Evolutionary conservation across 1,140 invertebrate genomes (phyloP).

Genomic region (Trachymyrmex cornetzi): DNA sequence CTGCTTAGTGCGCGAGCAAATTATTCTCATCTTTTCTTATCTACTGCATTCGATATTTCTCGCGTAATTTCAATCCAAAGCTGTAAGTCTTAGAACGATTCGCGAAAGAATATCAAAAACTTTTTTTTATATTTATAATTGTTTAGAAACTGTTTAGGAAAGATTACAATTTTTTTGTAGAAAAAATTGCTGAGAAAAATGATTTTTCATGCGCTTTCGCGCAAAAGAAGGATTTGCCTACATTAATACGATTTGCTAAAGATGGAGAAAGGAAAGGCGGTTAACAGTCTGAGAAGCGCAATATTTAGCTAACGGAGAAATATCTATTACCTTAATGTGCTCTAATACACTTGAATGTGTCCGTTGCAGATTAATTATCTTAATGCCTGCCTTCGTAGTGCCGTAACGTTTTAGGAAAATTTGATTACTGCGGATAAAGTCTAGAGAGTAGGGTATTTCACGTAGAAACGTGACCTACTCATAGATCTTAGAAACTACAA

Average conservation of each 20-base stretch:
- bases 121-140: neutral
- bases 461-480: neutral
- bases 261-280: constrained; percentile 11
- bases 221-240: neutral
- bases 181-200: neutral
- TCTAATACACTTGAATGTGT: constrained; percentile 47
- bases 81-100: neutral
- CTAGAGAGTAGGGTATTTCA: neutral
- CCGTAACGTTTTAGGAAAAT: constrained; percentile 44
- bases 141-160: neutral
- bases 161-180: neutral
- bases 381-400: constrained; percentile 38
- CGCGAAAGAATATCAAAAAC: neutral
- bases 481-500: constrained; percentile 18
- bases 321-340: constrained; percentile 52
- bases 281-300: neutral
- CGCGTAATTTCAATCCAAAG: neutral
- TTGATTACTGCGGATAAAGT: constrained; percentile 55
- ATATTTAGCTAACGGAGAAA: constrained; percentile 34
- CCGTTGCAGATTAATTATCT: constrained; percentile 54
- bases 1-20: neutral
- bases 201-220: neutral
- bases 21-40: constrained; percentile 1
- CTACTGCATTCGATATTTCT: neutral
- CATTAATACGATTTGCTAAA: constrained; percentile 60